Percentiles rank a stretch among this genome's conserved stretches.
phyloP scores from a whole-genome alignment of 2,113 vertebrate species.

The Gnathonemus echidnorhynchus region DNA sequence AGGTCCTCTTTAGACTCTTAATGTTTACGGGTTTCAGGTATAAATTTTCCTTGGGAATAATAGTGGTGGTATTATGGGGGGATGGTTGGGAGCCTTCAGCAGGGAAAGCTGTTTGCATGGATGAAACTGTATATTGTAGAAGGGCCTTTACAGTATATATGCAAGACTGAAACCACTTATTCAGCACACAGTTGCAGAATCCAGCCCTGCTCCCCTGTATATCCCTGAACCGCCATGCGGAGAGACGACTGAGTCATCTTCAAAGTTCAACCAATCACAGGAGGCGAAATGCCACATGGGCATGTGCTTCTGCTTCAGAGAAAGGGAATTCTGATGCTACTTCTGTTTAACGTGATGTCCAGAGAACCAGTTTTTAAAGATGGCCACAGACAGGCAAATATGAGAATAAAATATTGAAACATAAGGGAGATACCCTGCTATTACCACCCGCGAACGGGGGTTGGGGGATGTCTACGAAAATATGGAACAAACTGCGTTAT shows the following conservation, averaged over 20 bases:
- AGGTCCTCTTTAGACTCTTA: neutral
- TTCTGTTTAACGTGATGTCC: neutral
- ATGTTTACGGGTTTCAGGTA: neutral
- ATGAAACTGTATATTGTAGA: neutral
- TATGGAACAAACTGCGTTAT: neutral
- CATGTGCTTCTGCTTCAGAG: neutral
- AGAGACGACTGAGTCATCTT: neutral
- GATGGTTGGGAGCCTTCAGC: neutral
- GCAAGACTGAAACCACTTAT: neutral
- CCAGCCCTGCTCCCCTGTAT: neutral
- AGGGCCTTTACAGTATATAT: neutral
- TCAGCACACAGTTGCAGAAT: neutral
- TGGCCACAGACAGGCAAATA: neutral
- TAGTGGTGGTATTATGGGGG: no score
- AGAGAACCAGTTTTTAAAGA: neutral
- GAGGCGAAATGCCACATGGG: neutral
- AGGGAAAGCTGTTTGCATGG: neutral
- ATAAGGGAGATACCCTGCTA: neutral
- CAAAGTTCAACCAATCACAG: neutral
- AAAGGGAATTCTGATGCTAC: neutral
- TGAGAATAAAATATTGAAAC: neutral
- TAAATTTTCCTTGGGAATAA: neutral
- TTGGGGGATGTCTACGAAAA: neutral
- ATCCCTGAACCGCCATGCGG: neutral
- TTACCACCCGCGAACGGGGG: neutral